Evolutionary conservation across 2,797 vertebrate species (phyloP), one percentile per base, ranked within the genome.

Genomic region (Apogon talboti): DNA sequence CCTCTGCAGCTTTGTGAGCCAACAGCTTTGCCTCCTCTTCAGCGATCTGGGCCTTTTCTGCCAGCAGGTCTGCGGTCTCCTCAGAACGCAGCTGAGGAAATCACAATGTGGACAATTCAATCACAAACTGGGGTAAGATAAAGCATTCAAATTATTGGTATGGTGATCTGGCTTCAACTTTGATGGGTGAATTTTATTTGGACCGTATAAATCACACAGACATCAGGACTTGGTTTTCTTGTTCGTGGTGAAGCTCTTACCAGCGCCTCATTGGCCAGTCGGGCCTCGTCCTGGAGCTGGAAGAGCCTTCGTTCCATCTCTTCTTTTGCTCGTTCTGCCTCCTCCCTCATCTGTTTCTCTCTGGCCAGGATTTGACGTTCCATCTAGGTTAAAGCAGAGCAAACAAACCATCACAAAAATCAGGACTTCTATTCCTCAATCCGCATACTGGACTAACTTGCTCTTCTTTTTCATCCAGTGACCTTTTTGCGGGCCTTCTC

Each of bases 401-500:
- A 47, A 42, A 13, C 14, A n/a, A 14, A 21, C 4, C 9, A 11
- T 41, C 6, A 5, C 24, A 10, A 21, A 55, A 28, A 10, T 42
- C 13, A 40, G 3, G 9, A 14, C 38, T 41, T 40, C 5, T 35
- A 37, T 6, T 3, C 37, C 12, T 14, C 16, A 14, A 43, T 15
- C 53, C 24, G 19, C 15, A 37, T 11, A 42, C 33, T 35, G 33
- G 33, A 8, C 33, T 35, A 35, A 35, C 9, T 8, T 35, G 9
- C 3, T 35, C 9, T 35, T 35, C 1, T n/a, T 11, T 28, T 24
- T 38, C 19, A 56, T 57, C 28, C 15, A 4, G 6, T 30, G 61
- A 96, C 96, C 95, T 97, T 96, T 90, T 97, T 96, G n/a, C 96
- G 94, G 1, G 96, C 95, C 78, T 96, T 97, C 89, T 96, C 96